phyloP scores from a whole-genome alignment of 2,113 vertebrate genomes.

The Nestor notabilis region DNA sequence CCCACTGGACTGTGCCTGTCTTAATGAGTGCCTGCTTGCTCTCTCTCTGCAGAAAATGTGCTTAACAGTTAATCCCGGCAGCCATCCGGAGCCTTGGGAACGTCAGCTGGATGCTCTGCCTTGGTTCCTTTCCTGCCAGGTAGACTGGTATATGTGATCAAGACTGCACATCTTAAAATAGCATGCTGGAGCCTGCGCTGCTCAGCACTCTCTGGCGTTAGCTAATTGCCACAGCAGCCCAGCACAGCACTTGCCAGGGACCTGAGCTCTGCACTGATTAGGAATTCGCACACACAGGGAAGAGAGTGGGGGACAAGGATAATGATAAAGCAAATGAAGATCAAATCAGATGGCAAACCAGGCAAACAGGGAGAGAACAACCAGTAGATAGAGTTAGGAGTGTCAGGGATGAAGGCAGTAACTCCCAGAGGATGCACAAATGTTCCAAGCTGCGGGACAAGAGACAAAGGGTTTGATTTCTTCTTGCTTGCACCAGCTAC shows the following conservation, averaged over 20 bases:
- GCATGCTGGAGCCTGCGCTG: background rate
- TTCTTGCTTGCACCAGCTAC: background rate
- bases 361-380: background rate
- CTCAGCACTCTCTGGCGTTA: background rate
- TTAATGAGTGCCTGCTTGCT: background rate
- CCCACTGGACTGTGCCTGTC: background rate
- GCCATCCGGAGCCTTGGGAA: background rate
- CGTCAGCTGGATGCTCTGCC: background rate
- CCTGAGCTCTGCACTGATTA: background rate
- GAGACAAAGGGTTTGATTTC: background rate
- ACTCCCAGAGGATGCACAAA: background rate
- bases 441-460: background rate
- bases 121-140: background rate
- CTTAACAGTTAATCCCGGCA: background rate
- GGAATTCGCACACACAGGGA: background rate
- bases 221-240: background rate
- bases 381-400: background rate
- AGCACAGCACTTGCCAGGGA: background rate
- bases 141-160: background rate
- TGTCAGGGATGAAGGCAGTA: background rate
- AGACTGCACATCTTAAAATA: background rate
- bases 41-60: background rate
- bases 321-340: background rate
- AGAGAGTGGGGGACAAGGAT: background rate
- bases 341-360: background rate